These are phyloP conservation scores for Archilochus colubris DNA, from an alignment of 2,113 vertebrate species.

Conservation along the genomic window DNA sequence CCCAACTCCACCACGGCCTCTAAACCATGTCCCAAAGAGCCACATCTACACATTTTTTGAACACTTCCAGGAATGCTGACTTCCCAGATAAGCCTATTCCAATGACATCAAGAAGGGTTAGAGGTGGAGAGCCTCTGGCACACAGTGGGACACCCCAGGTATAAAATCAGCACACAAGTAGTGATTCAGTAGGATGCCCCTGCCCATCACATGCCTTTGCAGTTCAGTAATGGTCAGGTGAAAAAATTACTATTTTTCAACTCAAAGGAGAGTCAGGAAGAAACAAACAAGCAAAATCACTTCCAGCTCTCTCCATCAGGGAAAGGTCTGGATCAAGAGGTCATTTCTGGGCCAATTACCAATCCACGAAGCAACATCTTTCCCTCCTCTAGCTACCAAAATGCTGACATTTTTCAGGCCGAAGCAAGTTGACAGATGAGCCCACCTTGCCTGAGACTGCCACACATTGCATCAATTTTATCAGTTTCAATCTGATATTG, in stretches of 20 bases:
- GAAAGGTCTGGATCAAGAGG: neutral
- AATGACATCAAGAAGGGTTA: neutral
- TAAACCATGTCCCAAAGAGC: too few relatives aligned
- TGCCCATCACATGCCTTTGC: neutral
- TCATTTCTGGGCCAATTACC: neutral
- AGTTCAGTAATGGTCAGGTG: neutral
- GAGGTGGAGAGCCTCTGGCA: neutral
- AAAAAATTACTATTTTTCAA: neutral
- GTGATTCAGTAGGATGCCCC: neutral
- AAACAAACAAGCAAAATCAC: neutral
- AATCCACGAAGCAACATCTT: neutral
- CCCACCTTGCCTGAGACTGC: neutral
- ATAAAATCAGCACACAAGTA: neutral
- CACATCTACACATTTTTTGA: too few relatives aligned
- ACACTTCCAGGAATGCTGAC: too few relatives aligned
- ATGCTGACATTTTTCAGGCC: neutral
- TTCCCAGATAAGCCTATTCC: too few relatives aligned
- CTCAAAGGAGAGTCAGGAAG: neutral
- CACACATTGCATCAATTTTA: neutral
- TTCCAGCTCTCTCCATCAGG: neutral
- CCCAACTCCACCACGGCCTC: too few relatives aligned
- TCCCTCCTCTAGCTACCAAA: neutral
- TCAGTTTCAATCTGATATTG: neutral
- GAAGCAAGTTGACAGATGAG: neutral
- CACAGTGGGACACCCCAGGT: neutral